phyloP scores from a whole-genome alignment of 2,888 invertebrate species.

The Melieria omissa region DNA sequence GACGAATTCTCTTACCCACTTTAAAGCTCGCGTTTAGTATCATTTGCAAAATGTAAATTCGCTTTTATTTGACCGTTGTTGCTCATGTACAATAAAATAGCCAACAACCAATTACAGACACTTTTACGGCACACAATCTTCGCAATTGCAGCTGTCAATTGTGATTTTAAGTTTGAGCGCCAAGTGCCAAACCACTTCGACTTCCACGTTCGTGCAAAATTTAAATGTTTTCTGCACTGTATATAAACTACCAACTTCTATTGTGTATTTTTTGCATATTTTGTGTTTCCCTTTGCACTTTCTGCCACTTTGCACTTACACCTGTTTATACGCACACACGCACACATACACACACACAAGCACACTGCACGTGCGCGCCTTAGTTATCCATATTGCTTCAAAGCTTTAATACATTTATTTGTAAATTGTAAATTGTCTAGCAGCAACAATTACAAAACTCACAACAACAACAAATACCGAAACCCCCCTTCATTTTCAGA shows the following conservation, averaged over 20 bases:
- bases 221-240: too few species aligned
- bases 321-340: neutral
- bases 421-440: neutral
- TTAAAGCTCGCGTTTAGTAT: too few species aligned
- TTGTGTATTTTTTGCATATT: neutral
- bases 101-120: too few species aligned
- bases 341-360: neutral
- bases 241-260: neutral
- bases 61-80: too few species aligned
- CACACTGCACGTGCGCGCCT: neutral
- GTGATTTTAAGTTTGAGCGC: too few species aligned
- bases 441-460: constrained; percentile 25
- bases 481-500: constrained; percentile 57
- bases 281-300: neutral
- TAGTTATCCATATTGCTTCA: neutral
- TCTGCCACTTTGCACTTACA: neutral
- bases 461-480: constrained; percentile 35
- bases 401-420: neutral
- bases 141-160: too few species aligned
- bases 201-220: too few species aligned
- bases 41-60: too few species aligned
- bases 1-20: too few species aligned
- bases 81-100: too few species aligned
- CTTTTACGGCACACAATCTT: too few species aligned
- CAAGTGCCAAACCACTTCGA: too few species aligned